A percentile compares a stretch with the other conserved stretches of the same genome.
Conservation (phyloP, 1,140 invertebrate species). For the Drosophila punjabiensis region DNA sequence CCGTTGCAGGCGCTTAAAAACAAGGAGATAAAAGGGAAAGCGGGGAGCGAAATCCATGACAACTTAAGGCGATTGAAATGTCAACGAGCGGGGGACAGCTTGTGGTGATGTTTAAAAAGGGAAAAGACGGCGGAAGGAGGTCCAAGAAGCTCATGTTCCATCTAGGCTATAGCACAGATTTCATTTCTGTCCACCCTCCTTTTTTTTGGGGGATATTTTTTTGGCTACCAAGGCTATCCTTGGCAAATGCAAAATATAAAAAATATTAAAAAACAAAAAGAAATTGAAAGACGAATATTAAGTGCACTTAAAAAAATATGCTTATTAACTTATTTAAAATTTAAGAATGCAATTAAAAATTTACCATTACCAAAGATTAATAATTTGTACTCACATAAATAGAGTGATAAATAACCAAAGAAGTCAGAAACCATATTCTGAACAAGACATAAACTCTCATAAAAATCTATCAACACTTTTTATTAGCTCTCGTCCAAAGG, state of each 20-base stretch:
- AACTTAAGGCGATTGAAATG: conserved; percentile 59
- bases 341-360: neutral
- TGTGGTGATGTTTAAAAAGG: conserved; percentile 4
- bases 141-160: neutral
- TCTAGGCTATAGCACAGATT: conserved; percentile 19
- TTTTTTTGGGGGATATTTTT: conserved; percentile 17
- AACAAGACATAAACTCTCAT: neutral
- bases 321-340: neutral
- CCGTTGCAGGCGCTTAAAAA: conserved; percentile 40
- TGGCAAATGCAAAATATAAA: conserved; percentile 12
- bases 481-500: neutral
- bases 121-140: neutral
- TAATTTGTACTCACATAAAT: neutral
- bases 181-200: neutral
- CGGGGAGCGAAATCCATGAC: conserved; percentile 27
- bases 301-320: conserved; percentile 10
- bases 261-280: neutral
- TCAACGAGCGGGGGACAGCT: conserved; percentile 43
- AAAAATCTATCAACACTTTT: neutral
- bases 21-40: conserved; percentile 32
- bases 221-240: conserved; percentile 24
- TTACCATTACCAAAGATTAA: too few relatives aligned
- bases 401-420: neutral
- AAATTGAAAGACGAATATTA: neutral
- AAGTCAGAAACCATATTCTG: neutral